Evolutionary conservation across 2,888 invertebrate species (phyloP).

Genomic region (Tinea trinotella): DNA sequence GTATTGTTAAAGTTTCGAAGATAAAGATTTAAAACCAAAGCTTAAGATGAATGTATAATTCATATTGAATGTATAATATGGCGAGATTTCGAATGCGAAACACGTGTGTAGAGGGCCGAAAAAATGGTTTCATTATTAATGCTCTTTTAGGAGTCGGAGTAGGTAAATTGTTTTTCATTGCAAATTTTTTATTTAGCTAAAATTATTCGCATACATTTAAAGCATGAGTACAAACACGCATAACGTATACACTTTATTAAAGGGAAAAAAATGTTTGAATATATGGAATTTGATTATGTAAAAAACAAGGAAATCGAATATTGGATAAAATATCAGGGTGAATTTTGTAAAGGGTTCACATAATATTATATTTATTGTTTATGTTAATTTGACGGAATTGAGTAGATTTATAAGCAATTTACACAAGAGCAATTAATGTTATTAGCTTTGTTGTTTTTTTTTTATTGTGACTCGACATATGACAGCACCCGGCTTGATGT

Average conservation of each 20-base stretch:
- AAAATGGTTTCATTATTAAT: conserved; percentile 18
- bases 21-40: background rate
- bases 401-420: too few species aligned
- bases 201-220: background rate
- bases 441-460: too few species aligned
- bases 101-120: conserved; percentile 17
- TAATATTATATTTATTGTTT: background rate
- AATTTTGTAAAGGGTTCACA: background rate
- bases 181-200: background rate
- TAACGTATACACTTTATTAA: background rate
- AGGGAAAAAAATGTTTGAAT: background rate
- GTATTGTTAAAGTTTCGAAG: background rate
- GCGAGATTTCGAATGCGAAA: conserved; percentile 4
- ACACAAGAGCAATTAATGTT: too few species aligned
- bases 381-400: too few species aligned
- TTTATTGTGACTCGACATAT: too few species aligned
- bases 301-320: background rate
- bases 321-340: too few species aligned
- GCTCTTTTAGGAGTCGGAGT: conserved; percentile 6
- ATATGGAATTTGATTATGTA: background rate
- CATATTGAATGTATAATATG: background rate
- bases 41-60: conserved; percentile 2
- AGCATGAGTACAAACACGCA: background rate
- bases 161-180: conserved; percentile 15
- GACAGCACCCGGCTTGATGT: too few species aligned